A percentile compares a stretch with the other conserved stretches of the same genome.
phyloP scores from a whole-genome alignment of 2,888 invertebrate species.

The Vannuccia rotundouncinata region DNA sequence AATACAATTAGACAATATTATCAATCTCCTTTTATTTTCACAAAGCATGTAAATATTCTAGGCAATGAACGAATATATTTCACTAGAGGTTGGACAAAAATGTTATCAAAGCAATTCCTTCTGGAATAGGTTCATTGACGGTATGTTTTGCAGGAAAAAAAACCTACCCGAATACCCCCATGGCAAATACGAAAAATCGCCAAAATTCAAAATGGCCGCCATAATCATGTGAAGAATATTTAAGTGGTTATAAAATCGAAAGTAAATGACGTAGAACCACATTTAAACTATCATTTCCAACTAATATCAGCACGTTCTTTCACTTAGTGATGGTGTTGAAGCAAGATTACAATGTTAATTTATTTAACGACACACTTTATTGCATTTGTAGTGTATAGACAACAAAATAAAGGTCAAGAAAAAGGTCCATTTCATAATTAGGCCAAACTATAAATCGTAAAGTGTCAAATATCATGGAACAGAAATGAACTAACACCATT shows the following conservation, averaged over 20 bases:
- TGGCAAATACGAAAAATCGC: conserved; percentile 15
- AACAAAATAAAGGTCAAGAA: conserved; percentile 26
- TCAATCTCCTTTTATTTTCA: no score
- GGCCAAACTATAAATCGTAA: conserved; percentile 26
- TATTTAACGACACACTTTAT: conserved; percentile 26
- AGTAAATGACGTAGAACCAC: conserved; percentile 26
- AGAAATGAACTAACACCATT: conserved; percentile 26
- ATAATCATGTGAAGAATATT: conserved; percentile 23
- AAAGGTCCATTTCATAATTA: conserved; percentile 15
- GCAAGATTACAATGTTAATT: conserved; percentile 24
- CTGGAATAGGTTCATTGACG: conserved; percentile 19
- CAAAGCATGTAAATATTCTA: no score
- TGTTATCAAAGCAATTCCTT: conserved; percentile 26
- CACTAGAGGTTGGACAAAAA: no score
- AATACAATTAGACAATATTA: no score
- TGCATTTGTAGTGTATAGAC: conserved; percentile 17
- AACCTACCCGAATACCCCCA: conserved; percentile 11
- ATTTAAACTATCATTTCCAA: conserved; percentile 26
- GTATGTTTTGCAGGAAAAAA: conserved; percentile 21
- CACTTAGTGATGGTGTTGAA: conserved; percentile 26
- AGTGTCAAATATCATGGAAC: conserved; percentile 24
- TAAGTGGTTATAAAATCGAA: conserved; percentile 23
- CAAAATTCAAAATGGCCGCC: conserved; percentile 26
- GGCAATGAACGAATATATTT: background rate
- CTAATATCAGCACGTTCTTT: conserved; percentile 26